These are phyloP conservation scores for Cephalotes varians DNA, from an alignment of 2,888 invertebrate genomes.

Conservation along the genomic window DNA sequence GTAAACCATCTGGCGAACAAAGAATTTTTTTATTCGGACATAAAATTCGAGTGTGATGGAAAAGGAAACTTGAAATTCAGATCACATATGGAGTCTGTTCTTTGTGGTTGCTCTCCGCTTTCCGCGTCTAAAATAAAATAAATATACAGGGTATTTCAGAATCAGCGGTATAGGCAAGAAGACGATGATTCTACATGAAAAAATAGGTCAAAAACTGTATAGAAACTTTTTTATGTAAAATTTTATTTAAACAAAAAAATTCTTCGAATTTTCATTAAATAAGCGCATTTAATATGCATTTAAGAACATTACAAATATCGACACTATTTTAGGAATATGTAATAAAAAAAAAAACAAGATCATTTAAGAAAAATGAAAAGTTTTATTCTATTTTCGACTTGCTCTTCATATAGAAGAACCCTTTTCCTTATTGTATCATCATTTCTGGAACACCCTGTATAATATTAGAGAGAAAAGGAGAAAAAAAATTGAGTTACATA, in stretches of 20 bases:
- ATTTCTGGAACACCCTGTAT: neutral
- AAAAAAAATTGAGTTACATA: neutral
- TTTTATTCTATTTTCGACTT: neutral
- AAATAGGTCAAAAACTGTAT: neutral
- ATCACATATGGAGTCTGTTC: neutral
- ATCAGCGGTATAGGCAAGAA: neutral
- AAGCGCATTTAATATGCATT: neutral
- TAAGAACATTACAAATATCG: neutral
- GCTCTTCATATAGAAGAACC: neutral
- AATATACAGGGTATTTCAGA: neutral
- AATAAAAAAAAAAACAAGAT: too few species aligned
- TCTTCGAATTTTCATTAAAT: neutral
- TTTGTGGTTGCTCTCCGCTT: neutral
- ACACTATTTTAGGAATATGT: neutral
- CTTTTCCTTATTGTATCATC: neutral
- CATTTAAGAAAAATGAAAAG: neutral
- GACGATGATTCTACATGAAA: neutral
- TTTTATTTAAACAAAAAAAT: neutral
- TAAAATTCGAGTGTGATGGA: neutral
- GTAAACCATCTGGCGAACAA: too few species aligned
- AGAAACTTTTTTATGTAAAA: neutral
- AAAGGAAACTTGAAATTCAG: neutral
- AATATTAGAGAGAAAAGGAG: neutral
- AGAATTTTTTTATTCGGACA: neutral
- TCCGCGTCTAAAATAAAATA: neutral